Evolutionary conservation across 2,113 vertebrate species (phyloP), one percentile per base, ranked within the genome.

Genomic region (Delphinapterus leucas): DNA sequence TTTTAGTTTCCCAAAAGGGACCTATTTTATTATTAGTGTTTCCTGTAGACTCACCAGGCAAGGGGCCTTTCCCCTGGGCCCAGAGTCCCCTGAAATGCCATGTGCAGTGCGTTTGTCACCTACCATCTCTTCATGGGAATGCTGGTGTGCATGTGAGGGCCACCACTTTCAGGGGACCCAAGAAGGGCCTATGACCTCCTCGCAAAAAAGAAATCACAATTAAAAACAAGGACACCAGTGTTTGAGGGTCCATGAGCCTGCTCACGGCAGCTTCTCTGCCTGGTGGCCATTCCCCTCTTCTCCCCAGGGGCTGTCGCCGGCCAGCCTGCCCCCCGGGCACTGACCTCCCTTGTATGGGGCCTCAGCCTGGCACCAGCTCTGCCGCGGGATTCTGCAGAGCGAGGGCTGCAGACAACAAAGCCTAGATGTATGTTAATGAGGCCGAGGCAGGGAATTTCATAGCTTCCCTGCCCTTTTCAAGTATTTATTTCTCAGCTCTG

Each of bases 51-150:
- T 15, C 67, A 10, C 1, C 13, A 12, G 36, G 67, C 36, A 12
- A 26, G 36, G 70, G 28, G 23, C 6, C n/a, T 23, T 5, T 25
- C 26, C 17, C 6, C 1, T 0, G 44, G 53, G 33, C 23, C 15
- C 4, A 25, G 41, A 3, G 74, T 18, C 7, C 10, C 41, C 36
- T 0, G n/a, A 61, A 67, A 33, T 0, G 7, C 49, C 36, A 1
- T 0, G 2, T 11, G 11, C 1, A 1, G 11, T 0, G 15, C 1
- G 0, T 8, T 4, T 1, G 1, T 2, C 25, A 6, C n/a, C 60
- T 44, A 9, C 8, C 25, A 4, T 25, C 44, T 65, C 0, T 0
- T 28, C 21, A 3, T 0, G 11, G 28, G 26, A 0, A 3, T 2
- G 65, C 25, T 20, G n/a, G 20, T 28, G 21, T 1, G 8, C 6